These are phyloP conservation scores for Melanophora roralis DNA, from an alignment of 2,888 invertebrate species.

Conservation along the genomic window DNA sequence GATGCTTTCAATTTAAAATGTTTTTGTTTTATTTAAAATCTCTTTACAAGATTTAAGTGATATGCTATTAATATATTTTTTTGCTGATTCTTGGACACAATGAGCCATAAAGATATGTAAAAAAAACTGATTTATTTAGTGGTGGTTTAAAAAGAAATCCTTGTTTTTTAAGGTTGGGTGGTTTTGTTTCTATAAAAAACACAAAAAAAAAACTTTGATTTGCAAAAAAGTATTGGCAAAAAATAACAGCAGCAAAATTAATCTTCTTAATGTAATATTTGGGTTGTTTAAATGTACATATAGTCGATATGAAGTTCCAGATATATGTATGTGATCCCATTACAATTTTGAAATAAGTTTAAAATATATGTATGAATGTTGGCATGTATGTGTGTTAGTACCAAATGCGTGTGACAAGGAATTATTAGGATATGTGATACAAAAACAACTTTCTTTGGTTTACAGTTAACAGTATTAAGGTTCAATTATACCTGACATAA, in stretches of 20 bases:
- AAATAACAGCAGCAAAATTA: slow-evolving; percentile 46
- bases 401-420: slow-evolving; percentile 18
- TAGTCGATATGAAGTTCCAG: slow-evolving; percentile 1
- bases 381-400: too few species aligned
- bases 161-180: neutral
- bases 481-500: too few species aligned
- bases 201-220: slow-evolving; percentile 27
- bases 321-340: slow-evolving; percentile 35
- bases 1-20: slow-evolving; percentile 41
- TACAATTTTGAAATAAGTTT: slow-evolving; percentile 28
- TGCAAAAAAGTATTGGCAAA: neutral
- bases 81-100: slow-evolving; percentile 40
- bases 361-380: too few species aligned
- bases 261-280: slow-evolving; percentile 55
- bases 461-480: neutral
- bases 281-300: neutral
- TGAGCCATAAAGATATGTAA: slow-evolving; percentile 45
- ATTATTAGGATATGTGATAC: slow-evolving; percentile 1
- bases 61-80: neutral
- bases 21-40: neutral
- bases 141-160: slow-evolving; percentile 21
- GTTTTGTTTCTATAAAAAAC: slow-evolving; percentile 9
- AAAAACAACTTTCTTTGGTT: neutral
- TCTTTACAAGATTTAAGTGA: neutral
- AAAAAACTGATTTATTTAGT: slow-evolving; percentile 13